These are phyloP conservation scores for Scolopax rusticola DNA, from an alignment of 2,797 vertebrate genomes.

Conservation along the genomic window DNA sequence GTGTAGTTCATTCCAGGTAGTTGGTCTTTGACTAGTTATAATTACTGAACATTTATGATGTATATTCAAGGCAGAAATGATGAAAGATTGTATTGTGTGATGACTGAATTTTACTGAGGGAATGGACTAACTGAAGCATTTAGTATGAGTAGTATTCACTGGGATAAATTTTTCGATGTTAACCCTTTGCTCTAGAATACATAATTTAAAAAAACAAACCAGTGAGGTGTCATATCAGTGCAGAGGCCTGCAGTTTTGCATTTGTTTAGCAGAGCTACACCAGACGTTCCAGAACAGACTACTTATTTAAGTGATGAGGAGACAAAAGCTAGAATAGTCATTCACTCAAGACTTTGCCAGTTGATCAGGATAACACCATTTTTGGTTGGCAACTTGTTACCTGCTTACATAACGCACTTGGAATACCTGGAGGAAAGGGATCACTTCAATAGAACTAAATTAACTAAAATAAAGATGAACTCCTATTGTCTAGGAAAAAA, in stretches of 20 bases:
- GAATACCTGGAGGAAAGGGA: not conserved
- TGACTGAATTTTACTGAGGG: not conserved
- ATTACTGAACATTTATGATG: not conserved
- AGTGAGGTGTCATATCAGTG: not conserved
- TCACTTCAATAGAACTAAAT: not conserved
- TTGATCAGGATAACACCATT: not conserved
- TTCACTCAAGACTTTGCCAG: not conserved
- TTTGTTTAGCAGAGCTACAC: not conserved
- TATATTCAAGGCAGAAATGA: not conserved
- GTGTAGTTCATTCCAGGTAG: not conserved
- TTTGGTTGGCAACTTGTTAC: not conserved
- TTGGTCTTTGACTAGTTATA: not conserved
- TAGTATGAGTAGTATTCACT: not conserved
- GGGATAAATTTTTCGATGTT: not conserved
- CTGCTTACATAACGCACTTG: not conserved
- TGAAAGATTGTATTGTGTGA: not conserved
- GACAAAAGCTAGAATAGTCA: not conserved
- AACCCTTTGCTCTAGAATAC: not conserved
- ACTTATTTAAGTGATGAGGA: not conserved
- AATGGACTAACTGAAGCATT: not conserved
- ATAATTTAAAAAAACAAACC: not conserved
- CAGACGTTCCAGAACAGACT: not conserved
- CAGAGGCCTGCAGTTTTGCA: not conserved
- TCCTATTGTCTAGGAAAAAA: not conserved
- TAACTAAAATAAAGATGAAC: not conserved